Evolutionary conservation across 2,888 invertebrate species (phyloP).

Genomic region (Drosophila barbarae): DNA sequence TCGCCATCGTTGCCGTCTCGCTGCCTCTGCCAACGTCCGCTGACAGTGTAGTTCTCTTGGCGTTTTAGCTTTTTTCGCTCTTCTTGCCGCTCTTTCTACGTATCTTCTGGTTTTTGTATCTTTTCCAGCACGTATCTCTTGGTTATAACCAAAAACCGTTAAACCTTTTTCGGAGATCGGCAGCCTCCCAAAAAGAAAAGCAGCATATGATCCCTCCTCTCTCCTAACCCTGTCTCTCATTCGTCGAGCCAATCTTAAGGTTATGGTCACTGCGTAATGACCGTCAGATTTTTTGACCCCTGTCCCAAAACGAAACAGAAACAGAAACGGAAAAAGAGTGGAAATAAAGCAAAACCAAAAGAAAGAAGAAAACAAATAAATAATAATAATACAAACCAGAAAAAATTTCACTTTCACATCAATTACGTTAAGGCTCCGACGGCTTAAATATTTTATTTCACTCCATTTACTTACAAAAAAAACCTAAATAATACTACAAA

Average conservation of each 20-base stretch:
- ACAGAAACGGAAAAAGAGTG: conserved; percentile 33
- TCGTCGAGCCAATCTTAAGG: conserved; percentile 55
- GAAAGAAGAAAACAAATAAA: conserved; percentile 13
- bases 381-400: conserved; percentile 30
- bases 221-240: conserved; percentile 8
- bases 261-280: conserved; percentile 63
- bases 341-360: conserved; percentile 30
- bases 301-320: conserved; percentile 13
- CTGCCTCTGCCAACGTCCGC: conserved; percentile 13
- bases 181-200: conserved; percentile 2
- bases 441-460: conserved; percentile 47
- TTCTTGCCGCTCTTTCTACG: conserved; percentile 3
- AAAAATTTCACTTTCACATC: conserved; percentile 72
- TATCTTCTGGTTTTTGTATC: conserved; percentile 2
- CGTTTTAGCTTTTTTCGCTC: conserved; percentile 10
- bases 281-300: conserved; percentile 34
- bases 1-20: conserved; percentile 29
- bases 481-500: conserved; percentile 1
- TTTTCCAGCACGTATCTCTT: conserved; percentile 25
- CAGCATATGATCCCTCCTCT: conserved; percentile 39
- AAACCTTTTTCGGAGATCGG: conserved; percentile 13
- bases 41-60: conserved; percentile 14
- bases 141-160: conserved; percentile 5
- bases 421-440: conserved; percentile 58
- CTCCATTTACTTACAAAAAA: conserved; percentile 54